Evolutionary conservation across 2,888 invertebrate species (phyloP), one percentile per base, ranked within the genome.

Genomic region (Choristoneura rosaceana): DNA sequence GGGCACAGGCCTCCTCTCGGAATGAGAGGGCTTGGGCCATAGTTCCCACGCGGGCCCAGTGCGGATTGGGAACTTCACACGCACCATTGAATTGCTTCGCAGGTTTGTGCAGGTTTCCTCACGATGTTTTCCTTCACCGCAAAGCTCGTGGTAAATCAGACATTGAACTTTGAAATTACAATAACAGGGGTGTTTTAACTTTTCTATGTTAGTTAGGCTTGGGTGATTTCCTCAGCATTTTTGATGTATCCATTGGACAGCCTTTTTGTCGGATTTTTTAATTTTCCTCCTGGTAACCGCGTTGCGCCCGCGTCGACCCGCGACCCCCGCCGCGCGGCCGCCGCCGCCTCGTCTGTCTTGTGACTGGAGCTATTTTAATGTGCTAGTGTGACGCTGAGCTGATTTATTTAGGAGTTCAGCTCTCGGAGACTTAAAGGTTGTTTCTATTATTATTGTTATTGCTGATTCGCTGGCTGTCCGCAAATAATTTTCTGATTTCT

Each of bases 291-390:
- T 50, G 52, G 52, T 9, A 52, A 52, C 52, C 8, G 52, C 52
- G 52, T n/a, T 33, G 66, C 71, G n/a, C 63, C 50, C 45, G 52
- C 17, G 33, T 47, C 62, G 38, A 15, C 38, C 77, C 73, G 58
- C 62, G 38, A 15, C 38, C 77, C 73, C 58, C 76, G 73, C 76
- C 73, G 70, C 69, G 78, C 79, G 70, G 78, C 69, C 43, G 80
- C 76, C 88, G 87, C 88, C 91, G 84, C 84, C 83, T 81, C 86
- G 92, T 92, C 93, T 92, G 91, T 92, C 93, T 91, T 90, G 90
- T 91, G 92, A 92, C 91, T 92, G 81, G 86, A 82, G 87, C 82
- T 84, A 84, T 84, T 84, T 83, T 80, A 79, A 84, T 78, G 75
- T 76, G 76, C 73, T 78, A 75, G 76, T 78, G 77, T 79, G 78